These are phyloP conservation scores for Pipistrellus pygmaeus DNA, from an alignment of 2,797 vertebrate genomes.

Conservation along the genomic window DNA sequence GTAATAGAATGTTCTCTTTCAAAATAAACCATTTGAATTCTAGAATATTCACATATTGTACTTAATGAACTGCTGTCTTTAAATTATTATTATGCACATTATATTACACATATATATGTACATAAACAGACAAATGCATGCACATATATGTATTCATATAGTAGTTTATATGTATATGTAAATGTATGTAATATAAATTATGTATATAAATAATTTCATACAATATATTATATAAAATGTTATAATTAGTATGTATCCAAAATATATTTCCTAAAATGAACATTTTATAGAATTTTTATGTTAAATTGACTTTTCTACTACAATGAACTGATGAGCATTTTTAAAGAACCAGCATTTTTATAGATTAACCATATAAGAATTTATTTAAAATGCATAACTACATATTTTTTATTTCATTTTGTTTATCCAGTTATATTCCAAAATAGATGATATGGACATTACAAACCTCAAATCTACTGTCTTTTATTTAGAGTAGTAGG, in stretches of 20 bases:
- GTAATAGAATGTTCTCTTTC: not conserved
- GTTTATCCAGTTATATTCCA: not conserved
- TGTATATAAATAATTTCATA: not conserved
- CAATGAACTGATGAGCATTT: not conserved
- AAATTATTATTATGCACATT: not conserved
- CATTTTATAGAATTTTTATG: not conserved
- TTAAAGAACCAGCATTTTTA: not conserved
- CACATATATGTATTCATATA: not conserved
- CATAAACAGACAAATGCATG: fast-evolving
- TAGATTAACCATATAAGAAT: not conserved
- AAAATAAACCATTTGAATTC: not conserved
- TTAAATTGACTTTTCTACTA: not conserved
- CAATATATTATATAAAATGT: not conserved
- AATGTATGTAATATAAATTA: not conserved
- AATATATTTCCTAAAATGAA: not conserved
- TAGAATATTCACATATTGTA: not conserved
- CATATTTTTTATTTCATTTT: not conserved
- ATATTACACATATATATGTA: not conserved
- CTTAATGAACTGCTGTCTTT: not conserved
- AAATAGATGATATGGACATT: slow-evolving; percentile 3
- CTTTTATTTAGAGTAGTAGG: not conserved
- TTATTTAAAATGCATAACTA: not conserved
- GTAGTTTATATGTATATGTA: not conserved
- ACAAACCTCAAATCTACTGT: not conserved
- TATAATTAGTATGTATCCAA: not conserved